Evolutionary conservation across 2,888 invertebrate genomes (phyloP), one percentile per base, ranked within the genome.

Genomic region (Athalia rosae): DNA sequence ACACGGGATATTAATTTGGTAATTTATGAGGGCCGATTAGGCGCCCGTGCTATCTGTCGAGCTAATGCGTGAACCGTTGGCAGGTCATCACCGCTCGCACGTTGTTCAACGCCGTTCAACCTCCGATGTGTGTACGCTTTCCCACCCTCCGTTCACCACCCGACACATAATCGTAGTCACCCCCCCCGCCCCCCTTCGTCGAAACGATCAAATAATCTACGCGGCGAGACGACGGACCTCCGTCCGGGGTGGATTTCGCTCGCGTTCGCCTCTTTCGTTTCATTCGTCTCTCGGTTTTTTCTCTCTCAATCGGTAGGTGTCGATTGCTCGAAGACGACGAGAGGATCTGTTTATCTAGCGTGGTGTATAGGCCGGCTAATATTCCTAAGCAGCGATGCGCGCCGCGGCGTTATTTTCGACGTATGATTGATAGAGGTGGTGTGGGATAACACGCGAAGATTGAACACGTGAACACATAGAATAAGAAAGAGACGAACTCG

Each of bases 1-100:
- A 85, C 85, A 85, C 85, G 85, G 87, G 87, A 88, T 89, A 89
- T 89, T 89, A 89, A 89, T 89, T 89, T 89, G 87, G 85, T 88
- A 89, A 89, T 89, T 89, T 89, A 89, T 87, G 88, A 85, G 84
- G 82, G 83, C 86, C 88, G 88, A 89, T 89, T 89, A 89, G 87
- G 85, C 87, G 84, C 84, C 84, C 85, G 87, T 74, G 61, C 86
- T 89, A 88, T 88, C 87, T 86, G 86, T 88, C 85, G 84, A 82
- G 84, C 87, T 88, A 89, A 89, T 88, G 89, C 87, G 87, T 85
- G 86, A 88, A 85, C 85, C 88, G 88, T 89, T 87, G 89, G 87
- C 89, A 86, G 88, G 86, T 88, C 86, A 87, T 86, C 85, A 86
- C 84, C 85, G 82, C 53, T 50, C 45, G 47, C 64, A 9, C 74